Base-by-base conservation (phyloP, 2,888 invertebrate species). In the Adelognathus sp. region DNA sequence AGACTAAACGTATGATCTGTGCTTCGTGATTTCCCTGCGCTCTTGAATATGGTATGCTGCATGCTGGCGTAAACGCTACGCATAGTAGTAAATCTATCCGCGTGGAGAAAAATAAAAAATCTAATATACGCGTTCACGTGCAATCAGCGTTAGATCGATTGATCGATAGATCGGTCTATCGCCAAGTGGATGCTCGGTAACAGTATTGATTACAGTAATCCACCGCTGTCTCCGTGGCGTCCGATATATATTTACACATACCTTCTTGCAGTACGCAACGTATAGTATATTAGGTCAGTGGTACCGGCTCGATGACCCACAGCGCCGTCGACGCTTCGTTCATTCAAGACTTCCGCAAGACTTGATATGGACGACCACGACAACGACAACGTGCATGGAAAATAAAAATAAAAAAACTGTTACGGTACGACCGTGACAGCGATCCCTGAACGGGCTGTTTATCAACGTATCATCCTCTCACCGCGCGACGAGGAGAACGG, bases 251-350 rank as follows among this genome's bases (percentile, higher is more conserved):
- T 58, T 52, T 33, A 58, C 14, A 36, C 31, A 52, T 33, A 3
- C 18, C 61, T 52, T 41, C 27, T 52, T 3, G 18, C 33, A 29
- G 50, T n/a, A 14, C n/a, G n/a, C n/a, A n/a, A n/a, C n/a, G 16
- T 58, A 21, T 33, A 70, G n/a, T 60, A 24, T 74, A 79, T 70
- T 66, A 70, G 78, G 74, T 79, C 70, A 79, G 64, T 79, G 64
- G 74, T 33, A 60, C 74, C 52, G 63, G 63, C 58, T 33, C 60
- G 52, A 61, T 79, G 74, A 70, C 78, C 74, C 54, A 66, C 27
- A 64, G 44, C 33, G n/a, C n/a, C n/a, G 60, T 52, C 73, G 41
- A 11, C 14, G 24, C 18, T 29, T 21, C 44, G 64, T 79, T 70
- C 63, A 70, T 74, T 79, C 64, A 74, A 39, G 24, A 70, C 74